Conservation (phyloP, 2,888 invertebrate species). For the Sisyra nigra region DNA sequence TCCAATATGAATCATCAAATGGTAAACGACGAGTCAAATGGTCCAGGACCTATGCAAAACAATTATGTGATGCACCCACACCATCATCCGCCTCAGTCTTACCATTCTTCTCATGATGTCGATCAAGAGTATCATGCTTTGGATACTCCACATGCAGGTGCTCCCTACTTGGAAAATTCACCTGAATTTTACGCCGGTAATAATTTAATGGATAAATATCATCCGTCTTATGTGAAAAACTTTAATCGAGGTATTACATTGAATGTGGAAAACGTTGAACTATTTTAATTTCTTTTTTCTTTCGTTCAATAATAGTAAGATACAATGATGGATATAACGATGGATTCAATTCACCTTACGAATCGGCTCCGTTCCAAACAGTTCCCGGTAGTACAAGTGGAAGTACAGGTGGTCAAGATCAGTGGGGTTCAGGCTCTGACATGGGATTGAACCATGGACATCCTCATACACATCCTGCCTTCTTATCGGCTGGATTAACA, state of each 20-base stretch:
- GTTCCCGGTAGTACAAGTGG: slow-evolving; percentile 43
- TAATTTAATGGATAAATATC: slow-evolving; percentile 23
- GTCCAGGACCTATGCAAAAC: slow-evolving; percentile 18
- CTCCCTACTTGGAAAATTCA: slow-evolving; percentile 48
- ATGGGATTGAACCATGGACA: slow-evolving; percentile 25
- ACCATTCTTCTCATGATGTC: slow-evolving; percentile 29
- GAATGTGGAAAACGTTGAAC: too few relatives aligned
- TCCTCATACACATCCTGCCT: slow-evolving; percentile 36
- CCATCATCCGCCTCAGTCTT: slow-evolving; percentile 15
- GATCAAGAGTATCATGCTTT: slow-evolving; percentile 38
- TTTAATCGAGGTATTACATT: slow-evolving; percentile 2
- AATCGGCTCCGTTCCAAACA: slow-evolving; percentile 54
- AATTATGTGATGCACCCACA: slow-evolving; percentile 11
- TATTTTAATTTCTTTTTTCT: too few relatives aligned
- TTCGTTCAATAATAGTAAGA: slow-evolving; percentile 22
- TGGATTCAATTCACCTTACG: slow-evolving; percentile 39
- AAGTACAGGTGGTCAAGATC: slow-evolving; percentile 27
- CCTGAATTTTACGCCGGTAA: slow-evolving; percentile 57
- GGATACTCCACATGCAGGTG: slow-evolving; percentile 32
- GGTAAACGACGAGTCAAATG: slow-evolving; percentile 20
- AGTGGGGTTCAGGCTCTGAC: slow-evolving; percentile 26
- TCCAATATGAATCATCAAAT: neutral
- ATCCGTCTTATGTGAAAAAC: slow-evolving; percentile 6
- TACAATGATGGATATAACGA: slow-evolving; percentile 36
- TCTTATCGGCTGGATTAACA: slow-evolving; percentile 26